phyloP scores from a whole-genome alignment of 2,113 vertebrate species.

The Heterotis niloticus region DNA sequence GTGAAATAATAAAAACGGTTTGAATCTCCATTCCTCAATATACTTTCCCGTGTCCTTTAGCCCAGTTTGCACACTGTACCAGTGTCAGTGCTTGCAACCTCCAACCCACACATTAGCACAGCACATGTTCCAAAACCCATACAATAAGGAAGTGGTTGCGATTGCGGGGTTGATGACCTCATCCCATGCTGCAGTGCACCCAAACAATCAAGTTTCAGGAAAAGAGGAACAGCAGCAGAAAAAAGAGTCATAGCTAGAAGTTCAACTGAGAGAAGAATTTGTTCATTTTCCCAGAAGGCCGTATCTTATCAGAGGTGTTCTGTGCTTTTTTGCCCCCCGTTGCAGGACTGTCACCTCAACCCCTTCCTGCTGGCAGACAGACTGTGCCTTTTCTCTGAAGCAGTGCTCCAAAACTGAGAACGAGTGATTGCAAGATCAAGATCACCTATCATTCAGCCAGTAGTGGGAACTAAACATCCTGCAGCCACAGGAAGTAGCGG shows the following conservation, averaged over 20 bases:
- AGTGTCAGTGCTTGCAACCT: background rate
- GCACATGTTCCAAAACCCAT: constrained; percentile 3
- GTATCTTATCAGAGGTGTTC: background rate
- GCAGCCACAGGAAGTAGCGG: background rate
- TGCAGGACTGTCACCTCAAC: constrained; percentile 56
- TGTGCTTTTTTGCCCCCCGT: background rate
- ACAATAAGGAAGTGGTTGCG: background rate
- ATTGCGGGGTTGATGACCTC: background rate
- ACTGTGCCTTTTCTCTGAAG: constrained; percentile 46
- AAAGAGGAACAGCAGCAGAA: background rate
- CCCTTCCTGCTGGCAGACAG: constrained; percentile 58
- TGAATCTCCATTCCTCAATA: background rate
- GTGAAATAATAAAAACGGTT: background rate
- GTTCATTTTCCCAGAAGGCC: background rate
- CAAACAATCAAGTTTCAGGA: background rate
- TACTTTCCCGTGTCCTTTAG: background rate
- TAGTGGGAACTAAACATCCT: background rate
- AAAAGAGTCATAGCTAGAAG: background rate
- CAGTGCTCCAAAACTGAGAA: constrained; percentile 56
- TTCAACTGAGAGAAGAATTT: background rate
- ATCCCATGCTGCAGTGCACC: background rate
- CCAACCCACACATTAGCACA: background rate
- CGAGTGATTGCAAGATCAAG: background rate
- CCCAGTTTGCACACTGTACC: background rate
- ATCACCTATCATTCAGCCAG: too few species aligned